Base-by-base conservation (phyloP, 2,888 invertebrate genomes). In the Acleris holmiana region DNA sequence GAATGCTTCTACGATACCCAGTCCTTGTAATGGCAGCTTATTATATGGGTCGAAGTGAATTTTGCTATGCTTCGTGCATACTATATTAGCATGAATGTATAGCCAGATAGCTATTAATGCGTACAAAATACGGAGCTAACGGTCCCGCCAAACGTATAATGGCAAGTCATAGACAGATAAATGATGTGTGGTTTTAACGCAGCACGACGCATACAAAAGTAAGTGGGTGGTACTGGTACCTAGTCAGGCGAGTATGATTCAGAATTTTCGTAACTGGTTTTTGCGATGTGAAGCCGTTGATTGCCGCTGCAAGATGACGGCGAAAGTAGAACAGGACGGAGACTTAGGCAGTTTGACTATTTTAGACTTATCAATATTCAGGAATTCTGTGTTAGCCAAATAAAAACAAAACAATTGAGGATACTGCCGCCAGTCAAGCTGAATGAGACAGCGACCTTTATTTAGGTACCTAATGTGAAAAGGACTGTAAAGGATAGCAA, bases 251-350 rank as follows among this genome's bases (percentile, higher is more conserved):
- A 78, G 78, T 76, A 80, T 87, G 83, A 88, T 71, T 87, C 83
- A 84, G 73, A 78, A 76, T 75, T 78, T 80, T 63, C 74, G 77
- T 53, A 87, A 89, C 88, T 73, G 81, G 87, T 89, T 90, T 79
- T 82, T 78, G 74, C 72, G 66, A 61, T 67, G 73, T 72, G 69
- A 73, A 75, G 73, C 78, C 73, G 73, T 74, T 76, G 72, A 76
- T 76, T 72, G 74, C 74, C 75, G 73, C 69, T 71, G 62, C 71
- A 69, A 69, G 74, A 69, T 70, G 69, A 71, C 71, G 70, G 70
- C 69, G 75, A 81, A 85, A 81, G 82, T 83, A 73, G 84, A 74
- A 79, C 82, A 79, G 63, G 23, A 47, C 25, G 17, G 46, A 25
- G 35, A 17, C 29, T 40, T 57, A 41, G 7, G 35, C 17, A 35